Evolutionary conservation across 2,797 vertebrate species (phyloP).

Genomic region (Chlorospingus semifuscus): DNA sequence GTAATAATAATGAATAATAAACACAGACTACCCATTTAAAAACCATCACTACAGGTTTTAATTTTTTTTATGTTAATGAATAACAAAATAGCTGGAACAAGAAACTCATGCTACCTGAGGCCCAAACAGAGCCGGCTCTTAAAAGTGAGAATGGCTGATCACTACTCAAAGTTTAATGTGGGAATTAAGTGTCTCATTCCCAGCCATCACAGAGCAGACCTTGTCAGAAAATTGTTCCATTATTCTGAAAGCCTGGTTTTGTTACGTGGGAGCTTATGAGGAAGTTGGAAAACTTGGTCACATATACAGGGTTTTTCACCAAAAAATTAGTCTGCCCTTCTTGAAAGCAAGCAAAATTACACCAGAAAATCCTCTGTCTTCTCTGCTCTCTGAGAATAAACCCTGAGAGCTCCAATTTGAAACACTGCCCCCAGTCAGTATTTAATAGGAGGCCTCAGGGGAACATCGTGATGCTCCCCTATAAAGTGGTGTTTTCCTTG

Average conservation of each 20-base stretch:
- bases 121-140: not conserved
- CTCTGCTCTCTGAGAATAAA: not conserved
- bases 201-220: not conserved
- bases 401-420: not conserved
- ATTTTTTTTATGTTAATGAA: not conserved
- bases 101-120: not conserved
- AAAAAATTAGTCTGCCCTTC: not conserved
- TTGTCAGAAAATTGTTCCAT: not conserved
- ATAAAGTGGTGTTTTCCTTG: not conserved
- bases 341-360: not conserved
- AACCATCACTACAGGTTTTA: not conserved
- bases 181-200: not conserved
- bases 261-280: not conserved
- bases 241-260: not conserved
- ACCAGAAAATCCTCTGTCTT: not conserved
- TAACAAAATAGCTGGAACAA: not conserved
- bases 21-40: not conserved
- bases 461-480: not conserved
- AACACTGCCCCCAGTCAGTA: accelerated
- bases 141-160: not conserved
- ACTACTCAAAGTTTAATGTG: not conserved
- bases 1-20: not conserved
- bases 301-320: not conserved
- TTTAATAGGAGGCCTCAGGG: not conserved
- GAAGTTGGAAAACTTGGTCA: not conserved